These are phyloP conservation scores for Oryctolagus cuniculus DNA, from an alignment of 2,113 vertebrate species.

Conservation along the genomic window DNA sequence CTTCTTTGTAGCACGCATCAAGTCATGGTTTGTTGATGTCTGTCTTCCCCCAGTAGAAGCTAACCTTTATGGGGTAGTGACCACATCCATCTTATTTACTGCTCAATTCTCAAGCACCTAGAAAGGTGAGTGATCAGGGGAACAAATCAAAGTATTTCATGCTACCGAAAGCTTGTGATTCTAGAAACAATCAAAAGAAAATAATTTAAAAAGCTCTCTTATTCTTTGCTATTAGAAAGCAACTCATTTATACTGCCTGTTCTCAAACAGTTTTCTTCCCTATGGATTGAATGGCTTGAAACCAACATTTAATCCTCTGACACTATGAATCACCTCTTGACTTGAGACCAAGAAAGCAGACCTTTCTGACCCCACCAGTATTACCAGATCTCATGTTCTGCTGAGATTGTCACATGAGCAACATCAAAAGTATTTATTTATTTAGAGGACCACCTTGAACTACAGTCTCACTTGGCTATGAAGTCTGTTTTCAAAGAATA, in stretches of 20 bases:
- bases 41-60: not conserved
- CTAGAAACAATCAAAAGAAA: not conserved
- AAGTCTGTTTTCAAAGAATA: not conserved
- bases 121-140: not conserved
- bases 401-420: not conserved
- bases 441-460: not conserved
- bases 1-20: not conserved
- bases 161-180: constrained; percentile 16
- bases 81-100: not conserved
- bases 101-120: not conserved
- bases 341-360: not conserved
- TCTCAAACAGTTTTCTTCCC: constrained; percentile 3
- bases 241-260: constrained; percentile 27
- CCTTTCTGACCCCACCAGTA: not conserved
- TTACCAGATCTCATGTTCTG: not conserved
- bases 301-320: constrained; percentile 20
- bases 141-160: not conserved
- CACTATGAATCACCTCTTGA: not conserved
- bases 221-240: constrained; percentile 33
- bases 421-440: not conserved
- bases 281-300: constrained; percentile 16
- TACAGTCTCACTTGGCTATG: not conserved
- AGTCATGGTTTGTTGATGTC: not conserved
- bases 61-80: not conserved
- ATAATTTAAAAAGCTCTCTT: not conserved